Evolutionary conservation across 2,888 invertebrate genomes (phyloP), one percentile per base, ranked within the genome.

Genomic region (Zonitis immaculata): DNA sequence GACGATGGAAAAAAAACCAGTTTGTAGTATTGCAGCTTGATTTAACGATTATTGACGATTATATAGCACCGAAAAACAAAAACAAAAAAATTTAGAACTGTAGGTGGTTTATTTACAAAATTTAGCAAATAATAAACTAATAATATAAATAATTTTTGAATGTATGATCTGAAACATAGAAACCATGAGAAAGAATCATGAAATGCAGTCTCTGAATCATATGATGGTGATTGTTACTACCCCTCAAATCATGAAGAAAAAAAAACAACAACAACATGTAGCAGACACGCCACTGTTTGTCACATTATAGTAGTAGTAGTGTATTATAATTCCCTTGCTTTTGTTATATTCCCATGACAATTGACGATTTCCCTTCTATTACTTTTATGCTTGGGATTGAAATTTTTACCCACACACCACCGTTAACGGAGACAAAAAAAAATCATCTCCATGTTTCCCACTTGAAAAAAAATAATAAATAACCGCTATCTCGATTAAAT

Each of bases 331-430:
- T 66, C 66, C 64, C 65, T 63, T 56, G 61, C 28, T 11, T 39
- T 61, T 63, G 60, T 58, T 63, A 58, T 60, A 54, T 64, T 61
- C 63, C 62, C 63, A 60, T 66, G 63, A 66, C 66, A 66, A 67
- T 66, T 59, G 65, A 59, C 66, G 59, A 62, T 67, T 65, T 62
- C 68, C 67, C 64, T 64, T 57, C 60, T 54, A 51, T 52, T 57
- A 57, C 60, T 66, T 66, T n/a, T n/a, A n/a, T 69, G 69, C 68
- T 64, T 61, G 53, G 58, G 49, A 46, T 56, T 52, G 52, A 48
- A 52, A 55, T n/a, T 50, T 56, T 52, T 58, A 58, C 62, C 61
- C n/a, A n/a, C n/a, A n/a, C 61, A 56, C 54, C 45, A 42, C 35
- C 47, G 49, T 54, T 47, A 47, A n/a, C n/a, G n/a, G n/a, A n/a